Conservation (phyloP, 37 sponge, comb jelly and placozoan genomes). For the Ianthella basta region DNA sequence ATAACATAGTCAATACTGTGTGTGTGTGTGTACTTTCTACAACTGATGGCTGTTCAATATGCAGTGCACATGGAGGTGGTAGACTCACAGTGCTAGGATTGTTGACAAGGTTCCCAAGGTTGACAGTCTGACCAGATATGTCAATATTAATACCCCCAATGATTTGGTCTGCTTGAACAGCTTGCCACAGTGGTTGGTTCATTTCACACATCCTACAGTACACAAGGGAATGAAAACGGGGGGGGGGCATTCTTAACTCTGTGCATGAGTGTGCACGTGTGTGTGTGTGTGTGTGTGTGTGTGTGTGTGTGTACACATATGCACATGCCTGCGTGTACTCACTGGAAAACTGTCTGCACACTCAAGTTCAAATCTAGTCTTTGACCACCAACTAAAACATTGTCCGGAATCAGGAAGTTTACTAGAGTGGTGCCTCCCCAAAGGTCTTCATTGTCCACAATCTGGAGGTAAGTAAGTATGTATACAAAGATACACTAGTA, state of each 20-base stretch:
- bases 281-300: conserved; percentile 23
- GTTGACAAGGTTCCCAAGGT: neutral
- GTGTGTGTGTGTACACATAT: neutral
- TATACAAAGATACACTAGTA: too few relatives aligned
- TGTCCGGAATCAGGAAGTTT: neutral
- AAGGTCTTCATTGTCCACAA: neutral
- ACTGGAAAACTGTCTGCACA: conserved; percentile 3
- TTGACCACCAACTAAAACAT: neutral
- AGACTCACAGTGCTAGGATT: neutral
- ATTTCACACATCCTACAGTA: neutral
- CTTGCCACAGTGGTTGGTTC: neutral
- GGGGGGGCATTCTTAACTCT: too few relatives aligned
- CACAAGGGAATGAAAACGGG: too few relatives aligned
- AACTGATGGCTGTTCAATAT: neutral
- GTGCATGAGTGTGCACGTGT: neutral
- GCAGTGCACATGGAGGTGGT: neutral
- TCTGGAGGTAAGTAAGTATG: neutral
- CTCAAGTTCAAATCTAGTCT: neutral
- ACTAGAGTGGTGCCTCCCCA: neutral
- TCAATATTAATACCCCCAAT: neutral
- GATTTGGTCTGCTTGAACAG: neutral
- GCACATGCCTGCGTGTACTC: neutral
- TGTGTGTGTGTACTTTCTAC: neutral
- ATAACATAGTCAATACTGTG: too few relatives aligned
- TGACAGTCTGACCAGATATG: neutral